Percentiles rank a stretch among this genome's conserved stretches.
Evolutionary conservation across 1,140 invertebrate genomes (phyloP).

Genomic region (Chironomus striatipennis): DNA sequence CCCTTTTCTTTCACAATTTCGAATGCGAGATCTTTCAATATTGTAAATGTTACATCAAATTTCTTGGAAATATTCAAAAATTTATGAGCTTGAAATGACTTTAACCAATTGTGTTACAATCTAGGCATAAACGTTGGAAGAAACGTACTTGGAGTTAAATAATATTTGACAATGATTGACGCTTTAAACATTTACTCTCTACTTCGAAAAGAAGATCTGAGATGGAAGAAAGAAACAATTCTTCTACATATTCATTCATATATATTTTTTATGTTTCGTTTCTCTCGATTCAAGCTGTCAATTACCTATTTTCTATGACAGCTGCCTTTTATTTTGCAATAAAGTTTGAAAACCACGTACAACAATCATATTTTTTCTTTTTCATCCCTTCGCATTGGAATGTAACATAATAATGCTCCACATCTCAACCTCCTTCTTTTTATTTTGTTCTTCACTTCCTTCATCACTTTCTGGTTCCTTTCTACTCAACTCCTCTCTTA

Average conservation of each 20-base stretch:
- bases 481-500: neutral
- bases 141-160: neutral
- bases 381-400: neutral
- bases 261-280: neutral
- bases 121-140: too few relatives aligned
- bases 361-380: constrained; percentile 10
- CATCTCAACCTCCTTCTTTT: neutral
- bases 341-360: constrained; percentile 23
- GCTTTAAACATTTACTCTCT: neutral
- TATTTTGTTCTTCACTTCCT: neutral
- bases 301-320: constrained; percentile 20
- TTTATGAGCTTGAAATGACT: too few relatives aligned
- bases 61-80: too few relatives aligned
- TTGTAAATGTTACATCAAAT: too few relatives aligned
- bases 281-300: constrained; percentile 10
- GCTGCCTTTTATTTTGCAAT: constrained; percentile 22
- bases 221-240: constrained; percentile 5
- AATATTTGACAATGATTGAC: constrained; percentile 1
- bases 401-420: too few relatives aligned
- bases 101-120: too few relatives aligned
- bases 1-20: too few relatives aligned
- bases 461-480: neutral
- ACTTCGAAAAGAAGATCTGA: neutral
- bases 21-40: too few relatives aligned
- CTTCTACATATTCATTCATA: neutral